A percentile compares a stretch with the other conserved stretches of the same genome.
Evolutionary conservation across 2,888 invertebrate species (phyloP).

Genomic region (Idaea biselata): DNA sequence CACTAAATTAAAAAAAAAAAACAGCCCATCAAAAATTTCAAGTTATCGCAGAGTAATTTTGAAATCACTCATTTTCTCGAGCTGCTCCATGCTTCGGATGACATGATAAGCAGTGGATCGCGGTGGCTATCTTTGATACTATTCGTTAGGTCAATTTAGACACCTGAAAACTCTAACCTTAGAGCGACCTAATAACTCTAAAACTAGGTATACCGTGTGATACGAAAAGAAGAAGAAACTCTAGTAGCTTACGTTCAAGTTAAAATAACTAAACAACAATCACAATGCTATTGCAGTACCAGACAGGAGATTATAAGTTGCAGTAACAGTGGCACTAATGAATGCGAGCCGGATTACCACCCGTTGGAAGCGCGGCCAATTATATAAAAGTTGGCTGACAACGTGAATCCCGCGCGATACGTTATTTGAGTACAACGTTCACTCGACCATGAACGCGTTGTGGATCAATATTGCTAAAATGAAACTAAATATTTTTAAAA

Average conservation of each 20-base stretch:
- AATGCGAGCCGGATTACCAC: constrained; percentile 57
- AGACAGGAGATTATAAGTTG: constrained; percentile 57
- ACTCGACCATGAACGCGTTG: neutral
- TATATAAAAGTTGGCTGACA: constrained; percentile 59
- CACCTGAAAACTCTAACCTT: too few relatives aligned
- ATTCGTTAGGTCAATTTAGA: too few relatives aligned
- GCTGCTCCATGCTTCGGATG: too few relatives aligned
- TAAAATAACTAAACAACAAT: neutral
- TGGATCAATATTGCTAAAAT: neutral
- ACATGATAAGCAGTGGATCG: too few relatives aligned
- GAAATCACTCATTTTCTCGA: too few relatives aligned
- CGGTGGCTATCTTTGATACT: too few relatives aligned
- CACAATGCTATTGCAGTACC: neutral
- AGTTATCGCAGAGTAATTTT: too few relatives aligned
- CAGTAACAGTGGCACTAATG: constrained; percentile 55
- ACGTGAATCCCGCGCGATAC: constrained; percentile 50
- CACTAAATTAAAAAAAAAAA: too few relatives aligned
- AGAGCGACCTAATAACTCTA: too few relatives aligned
- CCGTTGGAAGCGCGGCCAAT: constrained; percentile 43
- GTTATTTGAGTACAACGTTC: constrained; percentile 26
- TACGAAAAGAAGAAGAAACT: neutral
- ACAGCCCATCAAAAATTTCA: too few relatives aligned
- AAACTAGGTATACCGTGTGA: too few relatives aligned
- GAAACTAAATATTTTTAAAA: neutral
- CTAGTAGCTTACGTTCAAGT: neutral